Evolutionary conservation across 2,113 vertebrate genomes (phyloP).

Genomic region (Corythaeola cristata): DNA sequence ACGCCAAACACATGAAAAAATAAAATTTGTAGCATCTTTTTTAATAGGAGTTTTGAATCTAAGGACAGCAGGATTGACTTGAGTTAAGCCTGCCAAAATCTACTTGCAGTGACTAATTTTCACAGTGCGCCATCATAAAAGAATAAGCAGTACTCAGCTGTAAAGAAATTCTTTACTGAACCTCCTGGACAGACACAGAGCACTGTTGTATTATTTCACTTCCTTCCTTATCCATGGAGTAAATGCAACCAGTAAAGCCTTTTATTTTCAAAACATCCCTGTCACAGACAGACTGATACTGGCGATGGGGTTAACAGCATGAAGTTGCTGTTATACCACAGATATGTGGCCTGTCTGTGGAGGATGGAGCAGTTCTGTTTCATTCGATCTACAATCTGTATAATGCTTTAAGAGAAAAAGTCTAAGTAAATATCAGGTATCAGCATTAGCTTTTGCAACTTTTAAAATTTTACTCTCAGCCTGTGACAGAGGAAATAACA

Average conservation of each 20-base stretch:
- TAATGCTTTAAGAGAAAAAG: neutral
- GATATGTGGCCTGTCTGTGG: neutral
- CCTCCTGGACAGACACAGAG: neutral
- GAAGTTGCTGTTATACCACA: neutral
- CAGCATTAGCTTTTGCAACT: neutral
- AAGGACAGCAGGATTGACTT: neutral
- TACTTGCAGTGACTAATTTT: neutral
- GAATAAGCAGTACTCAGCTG: neutral
- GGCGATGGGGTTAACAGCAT: accelerated
- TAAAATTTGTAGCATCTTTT: neutral
- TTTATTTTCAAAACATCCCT: neutral
- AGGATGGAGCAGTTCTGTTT: neutral
- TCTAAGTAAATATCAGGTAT: neutral
- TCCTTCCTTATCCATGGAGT: neutral
- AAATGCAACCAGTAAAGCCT: neutral
- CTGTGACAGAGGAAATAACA: neutral
- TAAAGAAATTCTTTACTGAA: neutral
- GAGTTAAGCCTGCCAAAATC: neutral
- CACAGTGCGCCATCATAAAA: neutral
- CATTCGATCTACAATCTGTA: neutral
- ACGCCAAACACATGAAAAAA: accelerated
- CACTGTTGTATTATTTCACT: neutral
- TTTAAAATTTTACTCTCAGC: neutral
- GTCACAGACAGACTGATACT: neutral
- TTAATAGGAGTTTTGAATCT: neutral